Conservation (phyloP, 2,888 invertebrate genomes). For the Pristionchus fissidentatus region DNA sequence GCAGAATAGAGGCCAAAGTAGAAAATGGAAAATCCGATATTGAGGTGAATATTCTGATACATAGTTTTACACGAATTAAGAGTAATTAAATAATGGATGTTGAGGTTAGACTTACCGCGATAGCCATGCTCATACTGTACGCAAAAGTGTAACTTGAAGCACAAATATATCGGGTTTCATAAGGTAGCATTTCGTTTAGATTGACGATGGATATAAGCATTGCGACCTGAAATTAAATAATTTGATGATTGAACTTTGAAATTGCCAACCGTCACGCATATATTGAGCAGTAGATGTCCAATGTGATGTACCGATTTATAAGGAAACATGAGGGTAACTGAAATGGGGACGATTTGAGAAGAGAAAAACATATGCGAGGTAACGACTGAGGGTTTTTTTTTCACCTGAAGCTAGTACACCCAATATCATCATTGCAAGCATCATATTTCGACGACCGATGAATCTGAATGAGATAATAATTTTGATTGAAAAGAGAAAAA, state of each 20-base stretch:
- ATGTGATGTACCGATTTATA: not conserved
- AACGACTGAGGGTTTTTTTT: too few relatives aligned
- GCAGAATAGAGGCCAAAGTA: not conserved
- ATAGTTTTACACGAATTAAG: not conserved
- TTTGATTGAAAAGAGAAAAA: too few relatives aligned
- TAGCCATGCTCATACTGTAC: not conserved
- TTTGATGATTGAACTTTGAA: not conserved
- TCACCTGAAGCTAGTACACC: slow-evolving; percentile 8
- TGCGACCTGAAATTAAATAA: not conserved
- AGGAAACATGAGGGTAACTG: not conserved
- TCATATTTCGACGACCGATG: not conserved
- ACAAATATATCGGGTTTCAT: not conserved
- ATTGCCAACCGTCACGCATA: not conserved
- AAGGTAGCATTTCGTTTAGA: not conserved
- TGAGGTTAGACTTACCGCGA: not conserved
- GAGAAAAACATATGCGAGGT: too few relatives aligned
- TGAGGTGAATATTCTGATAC: not conserved
- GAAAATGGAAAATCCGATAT: not conserved
- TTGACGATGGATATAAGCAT: not conserved
- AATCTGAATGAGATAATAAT: not conserved
- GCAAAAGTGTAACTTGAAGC: not conserved
- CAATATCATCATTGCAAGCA: not conserved
- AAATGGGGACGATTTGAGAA: too few relatives aligned
- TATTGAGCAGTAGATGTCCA: not conserved
- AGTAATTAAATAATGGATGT: not conserved